Evolutionary conservation across 2,888 invertebrate species (phyloP).

Genomic region (Amphipoea oculea): DNA sequence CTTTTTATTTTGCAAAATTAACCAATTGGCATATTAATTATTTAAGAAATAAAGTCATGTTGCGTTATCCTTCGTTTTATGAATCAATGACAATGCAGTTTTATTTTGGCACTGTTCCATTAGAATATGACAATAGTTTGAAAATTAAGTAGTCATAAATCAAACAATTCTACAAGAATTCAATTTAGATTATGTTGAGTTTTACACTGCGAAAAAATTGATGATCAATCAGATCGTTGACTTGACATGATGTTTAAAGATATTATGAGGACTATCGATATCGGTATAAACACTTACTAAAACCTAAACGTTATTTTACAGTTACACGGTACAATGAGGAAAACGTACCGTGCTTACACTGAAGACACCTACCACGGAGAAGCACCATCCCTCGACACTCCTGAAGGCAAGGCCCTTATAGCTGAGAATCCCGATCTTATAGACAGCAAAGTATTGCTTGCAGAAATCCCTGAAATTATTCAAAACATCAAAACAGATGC

Average conservation of each 20-base stretch:
- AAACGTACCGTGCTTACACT: slow-evolving; percentile 91
- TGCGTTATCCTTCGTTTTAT: neutral
- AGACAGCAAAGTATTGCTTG: slow-evolving; percentile 59
- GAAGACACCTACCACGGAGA: slow-evolving; percentile 92
- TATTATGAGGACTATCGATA: neutral
- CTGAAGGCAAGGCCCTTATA: slow-evolving; percentile 85
- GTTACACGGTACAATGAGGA: slow-evolving; percentile 93
- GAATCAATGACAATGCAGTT: slow-evolving; percentile 13
- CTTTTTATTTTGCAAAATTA: neutral
- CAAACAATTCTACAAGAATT: slow-evolving; percentile 5
- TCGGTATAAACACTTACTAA: neutral
- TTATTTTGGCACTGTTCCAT: slow-evolving; percentile 25
- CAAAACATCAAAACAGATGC: slow-evolving; percentile 43
- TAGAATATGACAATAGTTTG: slow-evolving; percentile 1
- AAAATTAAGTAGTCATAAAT: slow-evolving; percentile 12
- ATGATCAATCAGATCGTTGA: neutral
- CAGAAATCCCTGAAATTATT: slow-evolving; percentile 54
- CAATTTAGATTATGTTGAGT: neutral
- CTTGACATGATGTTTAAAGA: neutral
- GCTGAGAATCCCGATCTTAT: slow-evolving; percentile 77
- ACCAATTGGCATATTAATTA: neutral
- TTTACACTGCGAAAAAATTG: neutral
- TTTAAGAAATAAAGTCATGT: slow-evolving; percentile 2
- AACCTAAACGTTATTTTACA: slow-evolving; percentile 73
- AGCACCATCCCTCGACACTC: slow-evolving; percentile 85